Evolutionary conservation across 1,140 invertebrate species (phyloP), one percentile per base, ranked within the genome.

Genomic region (Drosophila hydei): DNA sequence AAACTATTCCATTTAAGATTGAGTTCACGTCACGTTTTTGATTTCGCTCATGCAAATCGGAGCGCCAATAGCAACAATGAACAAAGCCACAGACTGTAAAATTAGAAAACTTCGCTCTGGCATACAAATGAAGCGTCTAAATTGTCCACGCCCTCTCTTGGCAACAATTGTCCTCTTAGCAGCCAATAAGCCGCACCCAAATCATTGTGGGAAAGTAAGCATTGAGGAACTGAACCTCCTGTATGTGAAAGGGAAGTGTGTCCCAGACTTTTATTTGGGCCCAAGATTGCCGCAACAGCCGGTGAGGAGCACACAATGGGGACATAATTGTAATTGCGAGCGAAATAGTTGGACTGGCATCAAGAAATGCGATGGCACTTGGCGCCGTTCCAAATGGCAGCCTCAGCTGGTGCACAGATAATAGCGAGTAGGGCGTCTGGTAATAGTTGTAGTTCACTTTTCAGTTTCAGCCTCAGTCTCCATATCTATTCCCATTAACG

Each of bases 191-290:
- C 51, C 56, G 18, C 70, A 50, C 56, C 72, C 54, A 19, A 47
- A 71, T 47, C 60, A 58, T 56, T 48, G 43, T 51, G 50, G 16
- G 38, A 58, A 56, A 70, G 40, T 47, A 12, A 36, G 47, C 40
- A 33, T n/a, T n/a, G n/a, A 38, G 45, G 25, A n/a, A n/a, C n/a
- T n/a, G n/a, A n/a, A n/a, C n/a, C n/a, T n/a, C n/a, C n/a, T n/a
- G 36, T 60, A 54, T 47, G 21, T 54, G 69, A 64, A 18, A 65
- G 59, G 40, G 68, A 60, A 62, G 50, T 74, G 69, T 51, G 47
- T n/a, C 48, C 19, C 47, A 54, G 67, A 72, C 62, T 83, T 83
- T 78, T 83, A 83, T 83, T 83, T 61, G 45, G 43, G 48, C 64
- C 69, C 55, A 59, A 83, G 60, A 78, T 83, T 83, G 50, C 69